phyloP scores from a whole-genome alignment of 2,797 vertebrate genomes.

The Galaxias olidus region DNA sequence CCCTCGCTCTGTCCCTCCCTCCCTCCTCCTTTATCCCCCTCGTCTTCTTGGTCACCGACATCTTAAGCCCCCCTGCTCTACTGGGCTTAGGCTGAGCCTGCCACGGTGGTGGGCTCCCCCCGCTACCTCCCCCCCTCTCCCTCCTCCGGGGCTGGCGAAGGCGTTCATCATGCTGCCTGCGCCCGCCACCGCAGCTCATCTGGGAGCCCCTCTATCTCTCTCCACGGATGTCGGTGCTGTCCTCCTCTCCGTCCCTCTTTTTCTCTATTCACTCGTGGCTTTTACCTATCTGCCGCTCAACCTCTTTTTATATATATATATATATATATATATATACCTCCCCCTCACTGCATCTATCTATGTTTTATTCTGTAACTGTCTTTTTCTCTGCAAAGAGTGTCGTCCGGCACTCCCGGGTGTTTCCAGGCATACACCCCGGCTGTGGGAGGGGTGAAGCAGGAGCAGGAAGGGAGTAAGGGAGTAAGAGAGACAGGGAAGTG shows the following conservation, averaged over 20 bases:
- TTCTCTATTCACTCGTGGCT: conserved; percentile 4
- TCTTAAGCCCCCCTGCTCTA: conserved; percentile 10
- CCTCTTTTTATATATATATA: too few relatives aligned
- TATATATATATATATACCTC: too few relatives aligned
- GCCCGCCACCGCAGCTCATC: neutral
- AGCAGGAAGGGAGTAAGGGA: neutral
- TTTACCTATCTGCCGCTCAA: too few relatives aligned
- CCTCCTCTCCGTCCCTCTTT: conserved; percentile 11
- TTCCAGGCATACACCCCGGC: neutral
- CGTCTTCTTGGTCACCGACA: conserved; percentile 20
- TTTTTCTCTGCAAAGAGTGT: too few relatives aligned
- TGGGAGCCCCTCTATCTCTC: neutral
- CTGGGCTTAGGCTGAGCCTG: conserved; percentile 16
- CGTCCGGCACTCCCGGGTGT: too few relatives aligned
- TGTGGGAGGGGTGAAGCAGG: neutral
- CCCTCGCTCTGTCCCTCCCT: conserved; percentile 10
- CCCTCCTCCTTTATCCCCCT: conserved; percentile 15
- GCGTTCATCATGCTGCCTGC: neutral
- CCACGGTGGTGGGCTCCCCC: conserved; percentile 25
- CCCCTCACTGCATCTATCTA: too few relatives aligned
- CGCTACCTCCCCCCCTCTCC: neutral
- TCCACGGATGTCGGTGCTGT: neutral
- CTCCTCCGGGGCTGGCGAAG: neutral
- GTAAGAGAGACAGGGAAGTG: conserved; percentile 3
- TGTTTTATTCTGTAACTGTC: too few relatives aligned